Percentiles rank a stretch among this genome's conserved stretches.
Conservation (phyloP, 2,113 vertebrate genomes). For the Xenopus borealis region DNA sequence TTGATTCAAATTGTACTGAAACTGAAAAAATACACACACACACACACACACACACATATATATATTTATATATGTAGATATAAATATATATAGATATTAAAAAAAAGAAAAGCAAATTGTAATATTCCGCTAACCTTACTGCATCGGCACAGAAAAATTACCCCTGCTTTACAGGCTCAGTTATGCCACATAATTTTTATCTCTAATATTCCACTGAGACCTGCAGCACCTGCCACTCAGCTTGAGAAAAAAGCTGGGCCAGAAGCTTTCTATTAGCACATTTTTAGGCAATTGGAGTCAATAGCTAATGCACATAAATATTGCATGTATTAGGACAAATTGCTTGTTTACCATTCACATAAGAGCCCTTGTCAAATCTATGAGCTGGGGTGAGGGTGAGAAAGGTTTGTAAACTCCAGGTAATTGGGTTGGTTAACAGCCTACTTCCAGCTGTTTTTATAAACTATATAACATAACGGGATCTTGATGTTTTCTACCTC, state of each 20-base stretch:
- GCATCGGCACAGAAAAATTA: too few relatives aligned
- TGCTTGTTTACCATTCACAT: slow-evolving; percentile 51
- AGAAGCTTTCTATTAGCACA: slow-evolving; percentile 30
- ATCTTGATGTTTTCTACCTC: background rate
- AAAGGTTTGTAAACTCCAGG: background rate
- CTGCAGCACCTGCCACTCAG: background rate
- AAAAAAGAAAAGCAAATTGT: too few relatives aligned
- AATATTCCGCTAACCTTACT: too few relatives aligned
- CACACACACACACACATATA: too few relatives aligned
- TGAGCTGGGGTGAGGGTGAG: background rate
- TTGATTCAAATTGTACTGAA: too few relatives aligned
- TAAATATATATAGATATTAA: too few relatives aligned
- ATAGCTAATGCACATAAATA: slow-evolving; percentile 57
- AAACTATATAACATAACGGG: background rate
- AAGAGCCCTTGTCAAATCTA: slow-evolving; percentile 34
- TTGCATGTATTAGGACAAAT: slow-evolving; percentile 49
- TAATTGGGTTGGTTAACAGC: slow-evolving; percentile 8
- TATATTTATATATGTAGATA: too few relatives aligned
- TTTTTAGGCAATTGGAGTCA: slow-evolving; percentile 54
- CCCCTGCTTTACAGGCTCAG: too few relatives aligned
- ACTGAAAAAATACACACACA: too few relatives aligned
- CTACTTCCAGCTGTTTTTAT: slow-evolving; percentile 4
- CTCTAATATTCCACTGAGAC: too few relatives aligned
- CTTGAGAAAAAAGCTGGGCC: slow-evolving; percentile 16
- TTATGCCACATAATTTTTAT: too few relatives aligned